These are phyloP conservation scores for Pristionchus mayeri DNA, from an alignment of 2,888 invertebrate species.

Conservation along the genomic window DNA sequence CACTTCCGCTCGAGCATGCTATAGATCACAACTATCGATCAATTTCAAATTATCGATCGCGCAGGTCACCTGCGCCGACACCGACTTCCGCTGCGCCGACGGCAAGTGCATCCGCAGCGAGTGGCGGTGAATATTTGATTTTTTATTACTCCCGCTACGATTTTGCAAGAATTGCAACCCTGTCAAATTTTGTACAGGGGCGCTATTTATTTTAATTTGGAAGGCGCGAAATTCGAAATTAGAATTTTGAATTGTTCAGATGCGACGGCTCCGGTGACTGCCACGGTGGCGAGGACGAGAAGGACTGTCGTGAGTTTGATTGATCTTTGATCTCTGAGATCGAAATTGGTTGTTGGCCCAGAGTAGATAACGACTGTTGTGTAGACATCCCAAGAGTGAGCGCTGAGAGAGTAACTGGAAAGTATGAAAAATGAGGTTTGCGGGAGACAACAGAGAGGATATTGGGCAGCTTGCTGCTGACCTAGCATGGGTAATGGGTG, in stretches of 20 bases:
- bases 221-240: neutral
- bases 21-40: neutral
- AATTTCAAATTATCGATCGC: neutral
- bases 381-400: no score
- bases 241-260: conserved; percentile 48
- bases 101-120: conserved; percentile 90
- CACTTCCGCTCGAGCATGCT: neutral
- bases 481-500: no score
- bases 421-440: no score
- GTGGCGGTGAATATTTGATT: conserved; percentile 62
- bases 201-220: neutral
- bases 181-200: conserved; percentile 4
- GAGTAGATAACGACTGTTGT: no score
- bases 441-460: no score
- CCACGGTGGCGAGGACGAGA: conserved; percentile 75
- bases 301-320: conserved; percentile 71
- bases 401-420: no score
- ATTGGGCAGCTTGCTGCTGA: no score
- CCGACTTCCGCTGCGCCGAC: conserved; percentile 76
- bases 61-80: conserved; percentile 66
- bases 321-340: conserved; percentile 18
- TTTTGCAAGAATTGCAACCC: neutral
- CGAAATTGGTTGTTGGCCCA: no score
- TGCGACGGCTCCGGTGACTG: conserved; percentile 83
- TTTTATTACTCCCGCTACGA: neutral